These are phyloP conservation scores for Erebia epiphron DNA, from an alignment of 2,888 invertebrate genomes.

Conservation along the genomic window DNA sequence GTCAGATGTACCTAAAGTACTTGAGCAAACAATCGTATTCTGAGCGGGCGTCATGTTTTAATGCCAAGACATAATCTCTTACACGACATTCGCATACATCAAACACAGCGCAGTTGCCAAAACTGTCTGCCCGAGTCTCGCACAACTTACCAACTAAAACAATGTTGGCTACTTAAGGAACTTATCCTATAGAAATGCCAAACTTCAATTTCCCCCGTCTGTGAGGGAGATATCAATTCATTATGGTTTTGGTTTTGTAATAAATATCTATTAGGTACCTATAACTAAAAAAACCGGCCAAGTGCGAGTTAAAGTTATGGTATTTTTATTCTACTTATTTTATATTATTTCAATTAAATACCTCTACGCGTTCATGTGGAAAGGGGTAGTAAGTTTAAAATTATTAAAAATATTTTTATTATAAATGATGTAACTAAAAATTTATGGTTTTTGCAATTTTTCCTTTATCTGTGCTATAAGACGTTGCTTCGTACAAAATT, in stretches of 20 bases:
- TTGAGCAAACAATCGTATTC: constrained; percentile 65
- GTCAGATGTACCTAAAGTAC: constrained; percentile 62
- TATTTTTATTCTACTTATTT: too few relatives aligned
- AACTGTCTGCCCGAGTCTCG: constrained; percentile 66
- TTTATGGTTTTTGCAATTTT: too few relatives aligned
- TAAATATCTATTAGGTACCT: too few relatives aligned
- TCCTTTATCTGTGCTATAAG: too few relatives aligned
- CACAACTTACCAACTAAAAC: constrained; percentile 73
- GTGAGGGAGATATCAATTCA: constrained; percentile 29
- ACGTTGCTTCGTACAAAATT: too few relatives aligned
- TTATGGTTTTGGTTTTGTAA: not conserved
- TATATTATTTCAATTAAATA: too few relatives aligned
- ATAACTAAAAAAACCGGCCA: too few relatives aligned
- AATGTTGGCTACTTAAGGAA: constrained; percentile 70
- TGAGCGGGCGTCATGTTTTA: constrained; percentile 61
- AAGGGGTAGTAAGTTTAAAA: too few relatives aligned
- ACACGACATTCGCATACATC: constrained; percentile 80
- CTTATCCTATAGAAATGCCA: constrained; percentile 50
- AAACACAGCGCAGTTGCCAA: constrained; percentile 72
- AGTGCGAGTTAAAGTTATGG: too few relatives aligned
- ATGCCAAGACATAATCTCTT: constrained; percentile 81
- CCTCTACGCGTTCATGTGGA: too few relatives aligned
- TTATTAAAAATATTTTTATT: too few relatives aligned
- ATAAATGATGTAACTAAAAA: too few relatives aligned
- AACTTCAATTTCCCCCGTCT: constrained; percentile 31